Conservation (phyloP, 2,888 invertebrate species). For the Drosophila nigricruria region DNA sequence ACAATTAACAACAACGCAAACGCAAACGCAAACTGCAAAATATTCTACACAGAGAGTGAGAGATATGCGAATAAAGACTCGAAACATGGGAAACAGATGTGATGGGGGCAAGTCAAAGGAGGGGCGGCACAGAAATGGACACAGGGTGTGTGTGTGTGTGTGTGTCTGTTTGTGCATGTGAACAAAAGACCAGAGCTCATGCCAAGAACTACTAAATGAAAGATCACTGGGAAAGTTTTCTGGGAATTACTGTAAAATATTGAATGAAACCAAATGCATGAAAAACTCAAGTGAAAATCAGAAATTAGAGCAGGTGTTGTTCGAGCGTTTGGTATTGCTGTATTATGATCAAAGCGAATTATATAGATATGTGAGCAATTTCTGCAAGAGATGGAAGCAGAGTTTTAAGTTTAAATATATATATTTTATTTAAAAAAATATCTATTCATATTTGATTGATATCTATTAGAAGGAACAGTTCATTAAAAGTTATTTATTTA, state of each 20-base stretch:
- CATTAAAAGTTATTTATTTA: no score
- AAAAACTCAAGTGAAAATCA: not conserved
- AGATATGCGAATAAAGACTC: conserved; percentile 18
- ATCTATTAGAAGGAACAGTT: no score
- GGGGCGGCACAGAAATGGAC: conserved; percentile 4
- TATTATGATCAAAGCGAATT: not conserved
- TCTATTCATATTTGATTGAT: no score
- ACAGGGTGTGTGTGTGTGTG: not conserved
- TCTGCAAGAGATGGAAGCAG: no score
- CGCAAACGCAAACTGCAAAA: conserved; percentile 31
- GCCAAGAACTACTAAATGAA: not conserved
- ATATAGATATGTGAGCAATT: not conserved
- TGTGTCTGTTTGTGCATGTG: not conserved
- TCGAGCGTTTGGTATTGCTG: no score
- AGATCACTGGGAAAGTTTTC: conserved; percentile 11
- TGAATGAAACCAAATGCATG: not conserved
- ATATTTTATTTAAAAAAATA: not conserved
- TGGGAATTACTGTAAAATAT: not conserved
- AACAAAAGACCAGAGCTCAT: not conserved
- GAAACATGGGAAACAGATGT: conserved; percentile 36
- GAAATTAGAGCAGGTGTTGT: not conserved
- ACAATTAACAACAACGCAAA: conserved; percentile 48
- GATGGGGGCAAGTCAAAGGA: not conserved
- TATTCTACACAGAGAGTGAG: conserved; percentile 5
- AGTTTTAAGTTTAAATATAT: not conserved